Evolutionary conservation across 2,797 vertebrate genomes (phyloP), one percentile per base, ranked within the genome.

Genomic region (Intellagama lesueurii): DNA sequence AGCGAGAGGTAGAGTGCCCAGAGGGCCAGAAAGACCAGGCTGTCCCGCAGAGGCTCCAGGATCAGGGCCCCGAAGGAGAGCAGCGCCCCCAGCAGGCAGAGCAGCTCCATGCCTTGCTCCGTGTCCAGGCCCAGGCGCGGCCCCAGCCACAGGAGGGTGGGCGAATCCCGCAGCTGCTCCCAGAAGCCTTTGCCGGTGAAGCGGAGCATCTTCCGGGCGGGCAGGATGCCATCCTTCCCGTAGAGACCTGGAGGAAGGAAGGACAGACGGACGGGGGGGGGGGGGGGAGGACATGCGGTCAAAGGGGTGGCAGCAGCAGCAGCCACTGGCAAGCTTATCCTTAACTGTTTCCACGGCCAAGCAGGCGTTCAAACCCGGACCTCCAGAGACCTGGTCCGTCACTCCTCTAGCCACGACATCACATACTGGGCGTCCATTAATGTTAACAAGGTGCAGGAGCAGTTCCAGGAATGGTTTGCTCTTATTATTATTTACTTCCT

Each of bases 131-230:
- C 98, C 8, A 99, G 92, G 0, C 0, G 89, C 0, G 99, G 98
- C 0, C 98, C 96, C 0, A 99, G 95, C 98, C 98, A 99, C 86
- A 99, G 96, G 30, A 99, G 95, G 0, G 98, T 98, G 60, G 99
- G 98, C 0, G 94, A 95, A 86, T 98, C 97, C 92, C 95, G 95
- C 72, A 99, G 92, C 93, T 97, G 98, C 66, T 98, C 97, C 97
- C 95, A 92, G 47, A 98, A 91, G n/a, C 97, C 91, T 91, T 97
- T 98, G 52, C 98, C 98, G 0, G 95, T 97, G 35, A 97, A 97
- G 0, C 98, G 97, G 76, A 99, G 95, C 92, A 96, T 97, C 94
- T 92, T 95, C 5, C 98, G 97, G 0, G 98, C 98, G 0, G 99
- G 98, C 3, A 99, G 93, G 93, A 99, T 95, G 8, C 98, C 98